These are phyloP conservation scores for Chloropsis cyanopogon DNA, from an alignment of 2,113 vertebrate genomes.

Conservation along the genomic window DNA sequence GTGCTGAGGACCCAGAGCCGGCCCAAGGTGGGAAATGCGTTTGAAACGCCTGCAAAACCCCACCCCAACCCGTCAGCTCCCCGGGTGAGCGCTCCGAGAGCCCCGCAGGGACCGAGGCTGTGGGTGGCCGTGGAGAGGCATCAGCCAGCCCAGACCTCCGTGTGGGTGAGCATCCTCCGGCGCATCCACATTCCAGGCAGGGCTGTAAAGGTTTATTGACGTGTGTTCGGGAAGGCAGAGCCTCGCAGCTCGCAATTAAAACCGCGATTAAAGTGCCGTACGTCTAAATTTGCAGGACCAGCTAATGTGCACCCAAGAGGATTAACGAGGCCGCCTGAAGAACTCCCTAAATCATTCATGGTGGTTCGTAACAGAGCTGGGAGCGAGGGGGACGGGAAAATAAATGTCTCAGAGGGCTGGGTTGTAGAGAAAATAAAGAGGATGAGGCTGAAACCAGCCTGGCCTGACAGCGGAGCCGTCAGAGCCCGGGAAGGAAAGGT, in stretches of 20 bases:
- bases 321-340: neutral
- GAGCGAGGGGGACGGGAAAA: neutral
- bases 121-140: neutral
- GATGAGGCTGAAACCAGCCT: neutral
- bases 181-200: neutral
- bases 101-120: accelerated
- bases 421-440: neutral
- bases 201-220: neutral
- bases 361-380: neutral
- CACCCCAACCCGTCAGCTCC: accelerated
- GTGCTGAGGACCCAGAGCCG: accelerated
- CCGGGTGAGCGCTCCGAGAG: accelerated
- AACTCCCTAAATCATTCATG: slow-evolving; percentile 37
- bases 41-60: neutral
- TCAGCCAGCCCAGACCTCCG: accelerated
- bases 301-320: neutral
- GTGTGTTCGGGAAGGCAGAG: neutral
- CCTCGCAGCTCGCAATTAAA: slow-evolving; percentile 9
- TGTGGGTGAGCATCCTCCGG: accelerated
- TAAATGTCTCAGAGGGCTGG: neutral
- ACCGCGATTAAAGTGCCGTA: neutral
- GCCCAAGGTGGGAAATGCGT: accelerated
- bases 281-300: slow-evolving; percentile 26
- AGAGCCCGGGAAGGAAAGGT: neutral
- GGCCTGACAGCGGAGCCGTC: accelerated